Base-by-base conservation (phyloP, 23 tunicate genomes). In the Oikopleura vanhoeffeni region DNA sequence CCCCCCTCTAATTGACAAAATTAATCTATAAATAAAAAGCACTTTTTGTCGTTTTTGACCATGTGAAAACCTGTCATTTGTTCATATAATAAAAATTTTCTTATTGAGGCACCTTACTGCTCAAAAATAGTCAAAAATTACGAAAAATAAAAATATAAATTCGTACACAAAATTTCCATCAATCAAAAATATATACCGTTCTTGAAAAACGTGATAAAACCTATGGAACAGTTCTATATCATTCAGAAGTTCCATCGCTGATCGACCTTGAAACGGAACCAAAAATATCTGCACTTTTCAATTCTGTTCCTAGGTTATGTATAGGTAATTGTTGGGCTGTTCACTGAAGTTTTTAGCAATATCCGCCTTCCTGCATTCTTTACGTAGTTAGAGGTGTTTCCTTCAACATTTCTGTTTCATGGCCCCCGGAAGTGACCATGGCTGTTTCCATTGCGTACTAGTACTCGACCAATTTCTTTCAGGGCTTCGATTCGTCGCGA, bases 341-440 rank as follows among this genome's bases (percentile, higher is more conserved):
- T 71, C 79, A 34, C 34, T 32, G 79, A 24, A 24, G n/a, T 49
- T 49, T 71, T 71, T 71, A 8, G 60, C 60, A 4, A 18, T 71
- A 71, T 71, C 32, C 18, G n/a, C n/a, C 64, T 24, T 71, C 30
- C 79, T 8, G 18, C 64, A 13, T 49, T 13, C 64, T 49, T 13
- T 49, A 49, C 64, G 35, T 71, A 71, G 30, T 71, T 71, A 18
- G 79, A 71, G 35, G 79, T 38, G 27, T 28, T 71, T 28, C 79
- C 79, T 28, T 71, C 79, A 34, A 2, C 3, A 3, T 3, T 71
- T 83, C n/a, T 95, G 99, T 84, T 95, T 92, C 40, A 84, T 36
- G 36, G 99, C n/a, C 99, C 99, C 99, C 90, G 1, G 89, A 95
- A 76, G 89, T 91, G 40, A 95, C 84, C 71, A 95, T 76, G 13